phyloP scores from a whole-genome alignment of 2,888 invertebrate species.

The Parascotia fuliginaria region DNA sequence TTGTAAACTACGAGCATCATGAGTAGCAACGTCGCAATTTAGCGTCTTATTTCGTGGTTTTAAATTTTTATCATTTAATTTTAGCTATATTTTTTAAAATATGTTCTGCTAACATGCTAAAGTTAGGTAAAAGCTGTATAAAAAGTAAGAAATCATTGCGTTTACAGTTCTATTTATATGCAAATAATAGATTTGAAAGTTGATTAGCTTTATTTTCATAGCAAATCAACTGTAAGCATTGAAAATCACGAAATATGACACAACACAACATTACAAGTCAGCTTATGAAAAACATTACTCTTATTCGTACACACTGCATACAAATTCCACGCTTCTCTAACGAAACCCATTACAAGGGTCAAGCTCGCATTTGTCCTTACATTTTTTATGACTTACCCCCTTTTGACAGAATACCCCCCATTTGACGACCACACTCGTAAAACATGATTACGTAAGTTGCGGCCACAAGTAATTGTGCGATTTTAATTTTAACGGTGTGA shows the following conservation, averaged over 20 bases:
- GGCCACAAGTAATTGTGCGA: constrained; percentile 22
- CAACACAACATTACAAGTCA: neutral
- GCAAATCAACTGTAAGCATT: neutral
- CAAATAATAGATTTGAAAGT: no score
- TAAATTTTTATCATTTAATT: no score
- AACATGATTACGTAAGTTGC: constrained; percentile 24
- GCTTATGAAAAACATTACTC: neutral
- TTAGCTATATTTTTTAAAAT: no score
- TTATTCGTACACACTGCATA: neutral
- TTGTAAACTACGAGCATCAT: no score
- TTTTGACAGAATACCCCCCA: constrained; percentile 3
- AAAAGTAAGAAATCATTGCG: no score
- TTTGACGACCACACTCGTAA: constrained; percentile 19
- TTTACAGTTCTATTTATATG: no score
- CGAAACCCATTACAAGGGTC: constrained; percentile 4
- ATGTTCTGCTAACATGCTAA: no score
- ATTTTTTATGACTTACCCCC: constrained; percentile 22
- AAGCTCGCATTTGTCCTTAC: constrained; percentile 15
- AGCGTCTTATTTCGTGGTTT: no score
- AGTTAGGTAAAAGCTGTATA: no score
- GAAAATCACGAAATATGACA: neutral
- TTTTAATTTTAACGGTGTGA: constrained; percentile 24
- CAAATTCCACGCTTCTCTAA: neutral
- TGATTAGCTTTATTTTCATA: no score
- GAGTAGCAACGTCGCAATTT: no score